Base-by-base conservation (phyloP, 2,113 vertebrate genomes). In the Crotalus viridis region DNA sequence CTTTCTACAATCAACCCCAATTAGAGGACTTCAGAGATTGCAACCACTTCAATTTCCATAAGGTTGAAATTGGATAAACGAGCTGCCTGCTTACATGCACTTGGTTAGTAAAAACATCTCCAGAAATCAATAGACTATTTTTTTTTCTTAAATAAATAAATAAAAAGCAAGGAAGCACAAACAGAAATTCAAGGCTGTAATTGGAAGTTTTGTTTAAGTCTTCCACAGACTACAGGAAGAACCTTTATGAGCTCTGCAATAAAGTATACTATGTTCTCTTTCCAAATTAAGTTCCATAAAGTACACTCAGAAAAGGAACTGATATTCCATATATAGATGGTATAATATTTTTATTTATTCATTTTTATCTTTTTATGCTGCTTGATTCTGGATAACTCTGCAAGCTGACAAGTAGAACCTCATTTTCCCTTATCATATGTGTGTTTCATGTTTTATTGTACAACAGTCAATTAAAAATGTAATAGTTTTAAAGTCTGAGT, bases 41-140 rank as follows among this genome's bases (percentile, higher is more conserved):
- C 87, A 91, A 15, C 0, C 57, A 94, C 48, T 93, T 95, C 51
- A 94, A 92, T 87, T 52, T 93, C 39, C 10, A 81, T 92, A 8
- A 94, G 55, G 2, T 1, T 94, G 46, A 94, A 89, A 7, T 2
- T 74, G 90, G 81, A 94, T 90, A 95, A 94, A 95, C 85, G 88
- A 96, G 4, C 17, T 87, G 10, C 46, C 48, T 59, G 0, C 1
- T 74, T 87, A 91, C 92, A 93, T 74, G 17, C 0, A 59, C 1
- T 90, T 92, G 22, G 4, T 19, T 93, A 88, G 61, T 0, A 94
- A 91, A 93, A 55, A 0, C 3, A 69, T 89, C 61, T 0, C 51
- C 3, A 46, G 86, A 91, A 94, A 88, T 89, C 26, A 92, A 51
- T 89, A 94, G 92, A 0, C 0, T 28, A 13, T 61, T 93, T 56